Conservation (phyloP, 1,140 invertebrate genomes). For the Acromyrmex charruanus region DNA sequence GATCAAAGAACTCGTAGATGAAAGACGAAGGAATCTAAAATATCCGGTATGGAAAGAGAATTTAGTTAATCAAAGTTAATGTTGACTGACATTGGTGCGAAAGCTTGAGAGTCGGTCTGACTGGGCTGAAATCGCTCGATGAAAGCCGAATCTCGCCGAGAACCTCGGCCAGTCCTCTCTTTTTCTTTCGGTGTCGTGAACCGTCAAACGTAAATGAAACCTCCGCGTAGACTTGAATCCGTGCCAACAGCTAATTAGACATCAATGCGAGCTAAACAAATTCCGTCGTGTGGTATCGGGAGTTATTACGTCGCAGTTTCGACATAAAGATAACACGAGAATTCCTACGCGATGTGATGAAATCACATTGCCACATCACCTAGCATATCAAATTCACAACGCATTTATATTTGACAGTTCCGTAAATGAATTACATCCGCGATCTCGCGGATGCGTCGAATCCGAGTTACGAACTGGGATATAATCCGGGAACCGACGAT, state of each 20-base stretch:
- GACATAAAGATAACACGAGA: not conserved
- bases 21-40: constrained; percentile 16
- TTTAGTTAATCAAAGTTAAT: constrained; percentile 57
- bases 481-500: constrained; percentile 4
- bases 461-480: not conserved
- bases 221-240: constrained; percentile 41
- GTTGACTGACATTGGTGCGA: constrained; percentile 45
- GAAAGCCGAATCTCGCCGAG: constrained; percentile 46
- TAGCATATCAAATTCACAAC: not conserved
- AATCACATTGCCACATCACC: not conserved
- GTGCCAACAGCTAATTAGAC: constrained; percentile 59
- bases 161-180: not conserved
- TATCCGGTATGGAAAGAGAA: constrained; percentile 1
- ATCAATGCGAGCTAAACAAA: constrained; percentile 60
- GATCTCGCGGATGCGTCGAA: constrained; percentile 9
- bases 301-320: constrained; percentile 31
- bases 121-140: constrained; percentile 30
- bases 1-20: constrained; percentile 33
- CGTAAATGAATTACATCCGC: constrained; percentile 41
- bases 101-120: not conserved
- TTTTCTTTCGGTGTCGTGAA: not conserved
- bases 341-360: not conserved
- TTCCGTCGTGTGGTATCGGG: constrained; percentile 25
- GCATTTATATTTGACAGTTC: constrained; percentile 1
- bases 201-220: constrained; percentile 55